Evolutionary conservation across 2,888 invertebrate species (phyloP), one percentile per base, ranked within the genome.

Genomic region (Drosophila suboccidentalis): DNA sequence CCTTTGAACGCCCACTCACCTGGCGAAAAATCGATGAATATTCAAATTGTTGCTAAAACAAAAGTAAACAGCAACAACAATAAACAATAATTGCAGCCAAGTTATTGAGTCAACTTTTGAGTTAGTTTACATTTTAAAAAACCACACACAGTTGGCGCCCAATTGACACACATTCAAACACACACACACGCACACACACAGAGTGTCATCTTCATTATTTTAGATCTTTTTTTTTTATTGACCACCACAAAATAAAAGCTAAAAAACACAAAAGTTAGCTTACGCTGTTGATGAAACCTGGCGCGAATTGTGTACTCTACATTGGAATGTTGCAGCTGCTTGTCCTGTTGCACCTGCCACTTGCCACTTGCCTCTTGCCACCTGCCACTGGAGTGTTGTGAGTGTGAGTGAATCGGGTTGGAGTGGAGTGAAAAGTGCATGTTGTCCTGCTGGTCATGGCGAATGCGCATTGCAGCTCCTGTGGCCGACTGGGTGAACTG

Each of bases 391-490:
- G 44, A n/a, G 32, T 26, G 36, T 39, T 17, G 61, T 26, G 63
- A 71, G 71, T 75, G 68, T 69, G 78, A 69, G 71, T 68, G 69
- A 29, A 55, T 46, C 36, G 62, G 53, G 34, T 49, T 50, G 54
- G 78, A 77, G 76, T 72, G 76, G 78, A 77, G 76, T 72, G 76
- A 72, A 73, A 77, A 72, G 55, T 68, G 76, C 76, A 76, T 51
- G 32, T 46, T 47, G 46, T 26, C 29, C 43, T 26, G 36, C 34
- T 57, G 50, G 60, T 47, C 57, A 60, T 44, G 67, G 76, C 76
- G 75, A 72, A 47, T 76, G 76, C 76, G 76, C 76, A 76, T 43
- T 74, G 74, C 74, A 72, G 43, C 43, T 44, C 38, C 49, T 38
- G 50, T 54, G 22, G 47, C 32, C 38, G 53, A 44, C 8, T 54